Evolutionary conservation across 2,888 invertebrate genomes (phyloP), one percentile per base, ranked within the genome.

Genomic region (Bombylius discolor): DNA sequence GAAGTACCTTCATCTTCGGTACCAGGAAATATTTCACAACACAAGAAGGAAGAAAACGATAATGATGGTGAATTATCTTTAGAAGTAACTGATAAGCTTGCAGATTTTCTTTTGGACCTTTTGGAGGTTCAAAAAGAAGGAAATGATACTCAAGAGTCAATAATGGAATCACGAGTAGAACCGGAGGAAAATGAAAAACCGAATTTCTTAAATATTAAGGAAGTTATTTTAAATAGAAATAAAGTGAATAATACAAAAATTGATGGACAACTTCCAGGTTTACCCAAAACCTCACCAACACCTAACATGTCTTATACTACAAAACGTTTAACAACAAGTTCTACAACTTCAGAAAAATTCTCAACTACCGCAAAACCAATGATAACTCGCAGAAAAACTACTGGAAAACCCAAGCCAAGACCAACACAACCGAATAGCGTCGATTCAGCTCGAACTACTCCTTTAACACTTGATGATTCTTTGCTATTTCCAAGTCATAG

Each of bases 401-500:
- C 34, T 5, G 45, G n/a, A 49, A n/a, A 34, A 45, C 54, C 49
- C 9, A 49, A 13, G 13, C 54, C 54, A 3, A 49, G 44, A 14
- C 45, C 44, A 13, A 42, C 54, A 13, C 32, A 23, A 5, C 34
- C 49, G 1, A 49, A 49, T 36, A 42, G n/a, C 12, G 33, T 48
- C 4, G 39, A 42, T 42, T 42, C 39, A 42, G 12, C 39, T 42
- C 39, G 39, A 42, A 42, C 39, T 11, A 42, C 39, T 1, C 39
- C 39, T 11, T 11, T 42, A 5, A 42, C 39, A 1, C 67, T 70
- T 56, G 68, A 73, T 45, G 72, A 72, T 36, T 71, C 72, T 0
- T 67, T 64, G 42, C 65, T 75, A 4, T 75, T 73, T 57, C 72
- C 74, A 11, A 70, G 70, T 11, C 70, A 72, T 36, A 71, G 72